Percentiles rank a stretch among this genome's conserved stretches.
Evolutionary conservation across 2,888 invertebrate genomes (phyloP).

Genomic region (Tachina grossa): DNA sequence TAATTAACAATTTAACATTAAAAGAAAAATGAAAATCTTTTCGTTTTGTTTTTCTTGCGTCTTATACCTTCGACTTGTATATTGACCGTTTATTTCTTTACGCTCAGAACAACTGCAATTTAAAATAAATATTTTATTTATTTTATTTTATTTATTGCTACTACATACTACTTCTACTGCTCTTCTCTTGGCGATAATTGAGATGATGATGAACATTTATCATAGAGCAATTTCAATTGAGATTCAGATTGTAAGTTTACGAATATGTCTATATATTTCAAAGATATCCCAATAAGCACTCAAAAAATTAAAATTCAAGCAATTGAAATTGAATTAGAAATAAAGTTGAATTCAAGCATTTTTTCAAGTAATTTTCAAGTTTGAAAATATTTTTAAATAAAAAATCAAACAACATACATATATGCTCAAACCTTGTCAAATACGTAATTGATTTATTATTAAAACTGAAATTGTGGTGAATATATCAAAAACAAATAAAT

Average conservation of each 20-base stretch:
- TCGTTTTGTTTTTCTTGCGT: constrained; percentile 4
- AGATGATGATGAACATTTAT: constrained; percentile 44
- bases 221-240: constrained; percentile 51
- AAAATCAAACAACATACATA: too few relatives aligned
- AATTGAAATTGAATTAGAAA: too few relatives aligned
- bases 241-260: constrained; percentile 45
- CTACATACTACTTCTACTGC: constrained; percentile 5
- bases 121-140: constrained; percentile 45
- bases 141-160: constrained; percentile 44
- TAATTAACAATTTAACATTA: constrained; percentile 15
- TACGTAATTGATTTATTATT: too few relatives aligned
- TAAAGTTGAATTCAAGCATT: too few relatives aligned
- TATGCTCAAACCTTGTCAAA: too few relatives aligned
- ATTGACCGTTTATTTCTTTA: constrained; percentile 53
- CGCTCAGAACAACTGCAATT: constrained; percentile 50
- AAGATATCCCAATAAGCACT: too few relatives aligned
- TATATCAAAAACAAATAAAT: too few relatives aligned
- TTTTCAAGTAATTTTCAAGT: too few relatives aligned
- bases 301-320: too few relatives aligned
- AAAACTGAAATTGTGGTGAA: too few relatives aligned
- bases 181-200: constrained; percentile 38
- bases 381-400: too few relatives aligned
- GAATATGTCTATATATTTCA: constrained; percentile 16
- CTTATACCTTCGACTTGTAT: constrained; percentile 33
- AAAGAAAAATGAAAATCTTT: constrained; percentile 2